These are phyloP conservation scores for Cinara cedri DNA, from an alignment of 2,888 invertebrate species.

Conservation along the genomic window DNA sequence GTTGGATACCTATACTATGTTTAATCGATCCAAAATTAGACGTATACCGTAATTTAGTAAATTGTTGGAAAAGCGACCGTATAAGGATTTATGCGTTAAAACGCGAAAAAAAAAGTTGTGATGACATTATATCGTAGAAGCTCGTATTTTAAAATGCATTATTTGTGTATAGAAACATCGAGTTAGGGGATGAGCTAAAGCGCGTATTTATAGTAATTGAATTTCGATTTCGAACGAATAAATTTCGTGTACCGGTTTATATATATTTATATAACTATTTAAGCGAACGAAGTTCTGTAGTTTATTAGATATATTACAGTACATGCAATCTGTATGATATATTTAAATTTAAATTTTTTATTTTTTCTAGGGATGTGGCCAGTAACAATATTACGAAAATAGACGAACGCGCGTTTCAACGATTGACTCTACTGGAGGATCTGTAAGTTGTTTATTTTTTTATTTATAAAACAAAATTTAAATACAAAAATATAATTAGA, in stretches of 20 bases:
- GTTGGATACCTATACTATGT: no score
- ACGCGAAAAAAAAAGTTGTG: neutral
- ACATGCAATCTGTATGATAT: no score
- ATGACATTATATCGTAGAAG: neutral
- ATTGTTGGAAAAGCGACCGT: conserved; percentile 1
- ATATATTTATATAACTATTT: conserved; percentile 13
- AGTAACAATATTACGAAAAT: conserved; percentile 80
- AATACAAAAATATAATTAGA: no score
- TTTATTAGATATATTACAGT: neutral
- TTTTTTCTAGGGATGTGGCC: conserved; percentile 74
- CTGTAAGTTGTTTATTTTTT: conserved; percentile 69
- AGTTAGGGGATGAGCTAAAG: neutral
- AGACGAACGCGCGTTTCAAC: conserved; percentile 73
- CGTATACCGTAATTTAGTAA: neutral
- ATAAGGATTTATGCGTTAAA: conserved; percentile 14
- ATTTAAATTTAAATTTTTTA: neutral
- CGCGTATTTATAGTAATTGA: neutral
- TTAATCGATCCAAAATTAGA: neutral
- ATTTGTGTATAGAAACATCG: neutral
- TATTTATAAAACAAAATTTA: no score
- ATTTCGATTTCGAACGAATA: conserved; percentile 14
- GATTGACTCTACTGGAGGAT: conserved; percentile 74
- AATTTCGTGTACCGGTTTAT: neutral
- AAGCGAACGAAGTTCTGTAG: neutral
- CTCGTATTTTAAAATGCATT: conserved; percentile 16